Percentiles rank a stretch among this genome's conserved stretches.
These are phyloP conservation scores for Tokudaia tokunoshimensis DNA, from an alignment of 2,797 vertebrate genomes.

Conservation along the genomic window DNA sequence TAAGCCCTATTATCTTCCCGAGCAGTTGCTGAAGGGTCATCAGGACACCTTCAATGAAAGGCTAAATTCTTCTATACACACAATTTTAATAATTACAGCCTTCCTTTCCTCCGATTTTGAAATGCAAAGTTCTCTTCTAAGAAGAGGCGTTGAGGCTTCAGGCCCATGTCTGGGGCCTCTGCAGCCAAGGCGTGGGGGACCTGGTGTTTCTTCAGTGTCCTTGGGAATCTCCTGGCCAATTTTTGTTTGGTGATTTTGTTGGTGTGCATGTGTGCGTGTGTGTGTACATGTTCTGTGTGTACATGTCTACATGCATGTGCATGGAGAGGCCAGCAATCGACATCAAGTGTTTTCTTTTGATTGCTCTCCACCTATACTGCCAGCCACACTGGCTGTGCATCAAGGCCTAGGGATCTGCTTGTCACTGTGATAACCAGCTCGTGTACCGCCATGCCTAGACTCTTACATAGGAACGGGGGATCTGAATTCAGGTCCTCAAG, in stretches of 20 bases:
- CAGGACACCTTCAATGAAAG: slow-evolving; percentile 77
- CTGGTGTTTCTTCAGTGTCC: neutral
- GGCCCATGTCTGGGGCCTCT: neutral
- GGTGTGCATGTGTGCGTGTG: neutral
- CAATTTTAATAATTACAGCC: slow-evolving; percentile 66
- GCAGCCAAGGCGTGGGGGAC: neutral
- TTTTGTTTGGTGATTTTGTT: neutral
- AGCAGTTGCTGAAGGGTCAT: slow-evolving; percentile 75
- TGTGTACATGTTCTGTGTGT: neutral
- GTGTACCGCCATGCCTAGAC: neutral
- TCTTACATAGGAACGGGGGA: neutral
- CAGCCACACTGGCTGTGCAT: neutral
- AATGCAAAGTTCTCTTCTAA: slow-evolving; percentile 15
- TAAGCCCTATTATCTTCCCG: slow-evolving; percentile 76
- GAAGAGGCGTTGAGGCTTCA: neutral
- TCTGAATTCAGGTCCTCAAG: neutral
- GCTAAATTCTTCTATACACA: slow-evolving; percentile 74
- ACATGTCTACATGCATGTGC: neutral
- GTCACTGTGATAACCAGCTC: neutral
- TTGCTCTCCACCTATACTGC: neutral
- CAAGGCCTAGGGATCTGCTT: neutral
- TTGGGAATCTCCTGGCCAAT: slow-evolving; percentile 2
- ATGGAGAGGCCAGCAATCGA: neutral
- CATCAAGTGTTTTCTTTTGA: neutral
- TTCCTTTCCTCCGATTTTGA: neutral